Evolutionary conservation across 2,797 vertebrate species (phyloP).

Genomic region (Cynodonichthys magdalenae): DNA sequence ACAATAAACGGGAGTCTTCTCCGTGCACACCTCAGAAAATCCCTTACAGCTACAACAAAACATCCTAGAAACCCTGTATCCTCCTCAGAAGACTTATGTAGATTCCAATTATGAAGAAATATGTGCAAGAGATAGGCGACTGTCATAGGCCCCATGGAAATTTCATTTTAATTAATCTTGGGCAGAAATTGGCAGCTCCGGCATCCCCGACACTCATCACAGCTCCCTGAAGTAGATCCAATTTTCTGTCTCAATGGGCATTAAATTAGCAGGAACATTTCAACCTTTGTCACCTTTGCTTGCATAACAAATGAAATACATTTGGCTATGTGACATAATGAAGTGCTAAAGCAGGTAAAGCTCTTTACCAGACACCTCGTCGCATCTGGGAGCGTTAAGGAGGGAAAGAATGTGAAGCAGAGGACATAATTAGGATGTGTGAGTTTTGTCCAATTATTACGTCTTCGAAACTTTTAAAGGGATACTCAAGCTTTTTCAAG

Average conservation of each 20-base stretch:
- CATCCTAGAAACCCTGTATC: conserved; percentile 32
- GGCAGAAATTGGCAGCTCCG: conserved; percentile 73
- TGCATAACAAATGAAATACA: conserved; percentile 75
- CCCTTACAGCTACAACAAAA: conserved; percentile 38
- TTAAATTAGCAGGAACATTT: conserved; percentile 83
- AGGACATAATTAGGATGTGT: no score
- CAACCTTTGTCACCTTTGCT: conserved; percentile 67
- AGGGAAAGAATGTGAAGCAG: no score
- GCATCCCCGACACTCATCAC: conserved; percentile 61
- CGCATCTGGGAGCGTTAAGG: no score
- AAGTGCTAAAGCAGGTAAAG: conserved; percentile 53
- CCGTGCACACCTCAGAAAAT: conserved; percentile 48
- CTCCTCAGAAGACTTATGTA: conserved; percentile 49
- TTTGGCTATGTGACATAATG: conserved; percentile 73
- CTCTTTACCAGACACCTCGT: no score
- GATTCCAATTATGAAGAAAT: conserved; percentile 79
- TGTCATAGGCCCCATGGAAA: conserved; percentile 67
- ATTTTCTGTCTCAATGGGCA: conserved; percentile 83
- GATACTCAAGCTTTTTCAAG: no score
- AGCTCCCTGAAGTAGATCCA: conserved; percentile 76
- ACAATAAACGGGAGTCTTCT: conserved; percentile 11
- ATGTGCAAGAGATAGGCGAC: conserved; percentile 67
- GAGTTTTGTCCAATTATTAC: no score
- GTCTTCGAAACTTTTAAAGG: no score
- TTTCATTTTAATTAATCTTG: conserved; percentile 82